Evolutionary conservation across 2,113 vertebrate species (phyloP).

Genomic region (Xiphophorus couchianus): DNA sequence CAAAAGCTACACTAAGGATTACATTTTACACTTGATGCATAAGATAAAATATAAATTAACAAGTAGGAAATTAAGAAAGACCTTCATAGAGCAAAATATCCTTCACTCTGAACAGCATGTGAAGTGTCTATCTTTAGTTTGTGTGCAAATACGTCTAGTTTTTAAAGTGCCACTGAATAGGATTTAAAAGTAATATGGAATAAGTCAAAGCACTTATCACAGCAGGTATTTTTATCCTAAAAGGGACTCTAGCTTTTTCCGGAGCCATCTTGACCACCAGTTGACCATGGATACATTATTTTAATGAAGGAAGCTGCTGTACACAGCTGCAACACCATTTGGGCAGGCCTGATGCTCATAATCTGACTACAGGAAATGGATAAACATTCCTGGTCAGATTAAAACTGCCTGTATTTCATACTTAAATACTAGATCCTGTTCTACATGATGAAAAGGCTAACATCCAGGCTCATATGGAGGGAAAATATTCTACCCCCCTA

Average conservation of each 20-base stretch:
- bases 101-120: background rate
- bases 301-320: slow-evolving; percentile 60
- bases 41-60: background rate
- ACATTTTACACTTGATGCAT: background rate
- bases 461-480: background rate
- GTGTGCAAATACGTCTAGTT: background rate
- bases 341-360: slow-evolving; percentile 55
- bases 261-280: slow-evolving; percentile 53
- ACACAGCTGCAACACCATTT: slow-evolving; percentile 61
- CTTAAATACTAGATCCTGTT: slow-evolving; percentile 24
- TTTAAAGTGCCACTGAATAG: background rate
- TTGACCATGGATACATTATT: slow-evolving; percentile 56
- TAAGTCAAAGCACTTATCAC: slow-evolving; percentile 15
- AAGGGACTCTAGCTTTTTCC: slow-evolving; percentile 33
- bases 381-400: slow-evolving; percentile 60
- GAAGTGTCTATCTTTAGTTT: background rate
- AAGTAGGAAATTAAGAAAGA: background rate
- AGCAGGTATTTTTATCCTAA: slow-evolving; percentile 23
- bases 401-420: slow-evolving; percentile 48
- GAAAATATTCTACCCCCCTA: background rate
- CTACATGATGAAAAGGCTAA: slow-evolving; percentile 12
- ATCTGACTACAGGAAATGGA: slow-evolving; percentile 59
- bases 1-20: background rate
- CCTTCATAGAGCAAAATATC: background rate
- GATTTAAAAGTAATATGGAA: background rate